Evolutionary conservation across 2,888 invertebrate species (phyloP).

Genomic region (Enoplolaimus lenunculus): DNA sequence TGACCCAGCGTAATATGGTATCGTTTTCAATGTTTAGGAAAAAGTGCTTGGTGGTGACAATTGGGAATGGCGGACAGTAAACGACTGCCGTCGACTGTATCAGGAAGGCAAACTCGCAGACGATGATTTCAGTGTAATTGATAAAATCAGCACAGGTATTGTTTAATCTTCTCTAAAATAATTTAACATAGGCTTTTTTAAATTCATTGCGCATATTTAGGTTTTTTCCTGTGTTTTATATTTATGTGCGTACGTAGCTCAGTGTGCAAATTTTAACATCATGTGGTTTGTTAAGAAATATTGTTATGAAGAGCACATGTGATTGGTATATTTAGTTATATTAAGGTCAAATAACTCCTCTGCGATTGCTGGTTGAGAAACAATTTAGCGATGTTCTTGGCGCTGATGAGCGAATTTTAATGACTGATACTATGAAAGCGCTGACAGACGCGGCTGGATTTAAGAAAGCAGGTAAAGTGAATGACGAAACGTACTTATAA

Average conservation of each 20-base stretch:
- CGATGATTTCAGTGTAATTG: background rate
- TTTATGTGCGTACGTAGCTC: too few species aligned
- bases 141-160: background rate
- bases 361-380: background rate
- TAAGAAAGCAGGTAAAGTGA: background rate
- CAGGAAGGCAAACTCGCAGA: background rate
- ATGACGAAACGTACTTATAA: too few species aligned
- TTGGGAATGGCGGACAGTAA: background rate
- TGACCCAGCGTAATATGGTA: background rate
- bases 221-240: too few species aligned
- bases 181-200: too few species aligned
- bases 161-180: too few species aligned
- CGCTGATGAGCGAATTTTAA: background rate
- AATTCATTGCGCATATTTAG: too few species aligned
- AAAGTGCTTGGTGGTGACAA: background rate
- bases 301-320: too few species aligned
- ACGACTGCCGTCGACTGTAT: background rate
- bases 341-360: slow-evolving; percentile 15
- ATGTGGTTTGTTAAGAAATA: too few species aligned
- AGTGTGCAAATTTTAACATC: too few species aligned
- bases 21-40: background rate
- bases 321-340: too few species aligned
- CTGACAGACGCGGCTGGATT: background rate
- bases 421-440: background rate
- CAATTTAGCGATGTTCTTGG: background rate